Conservation (phyloP, 2,888 invertebrate species). For the Spialia ferax region DNA sequence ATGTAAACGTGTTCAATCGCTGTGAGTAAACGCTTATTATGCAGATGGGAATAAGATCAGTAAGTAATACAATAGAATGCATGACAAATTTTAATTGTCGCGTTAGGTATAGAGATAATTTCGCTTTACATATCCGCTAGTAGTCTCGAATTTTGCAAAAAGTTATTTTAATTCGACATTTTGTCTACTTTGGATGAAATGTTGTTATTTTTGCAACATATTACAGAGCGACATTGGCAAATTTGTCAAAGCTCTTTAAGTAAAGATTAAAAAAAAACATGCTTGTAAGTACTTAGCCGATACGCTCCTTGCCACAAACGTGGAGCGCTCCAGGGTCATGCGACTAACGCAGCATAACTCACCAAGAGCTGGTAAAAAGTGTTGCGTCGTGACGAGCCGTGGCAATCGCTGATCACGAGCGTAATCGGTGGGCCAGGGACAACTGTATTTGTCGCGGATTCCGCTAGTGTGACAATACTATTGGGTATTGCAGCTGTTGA, state of each 20-base stretch:
- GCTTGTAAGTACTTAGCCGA: not conserved
- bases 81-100: no score
- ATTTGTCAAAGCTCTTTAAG: no score
- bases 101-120: no score
- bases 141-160: no score
- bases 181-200: no score
- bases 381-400: conserved; percentile 59
- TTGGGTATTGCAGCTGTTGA: no score
- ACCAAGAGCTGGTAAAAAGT: conserved; percentile 80
- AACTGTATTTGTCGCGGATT: conserved; percentile 70
- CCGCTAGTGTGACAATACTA: conserved; percentile 50
- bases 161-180: no score
- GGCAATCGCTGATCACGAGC: conserved; percentile 73
- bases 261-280: no score
- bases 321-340: conserved; percentile 63
- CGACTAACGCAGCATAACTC: conserved; percentile 72
- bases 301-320: conserved; percentile 43
- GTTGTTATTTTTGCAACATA: no score
- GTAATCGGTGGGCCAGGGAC: conserved; percentile 57
- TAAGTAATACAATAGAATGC: no score
- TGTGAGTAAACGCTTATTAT: not conserved
- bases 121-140: no score
- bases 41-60: not conserved
- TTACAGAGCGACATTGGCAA: no score
- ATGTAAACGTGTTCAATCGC: conserved; percentile 7